Conservation (phyloP, 2,113 vertebrate genomes). For the Datnioides undecimradiatus region DNA sequence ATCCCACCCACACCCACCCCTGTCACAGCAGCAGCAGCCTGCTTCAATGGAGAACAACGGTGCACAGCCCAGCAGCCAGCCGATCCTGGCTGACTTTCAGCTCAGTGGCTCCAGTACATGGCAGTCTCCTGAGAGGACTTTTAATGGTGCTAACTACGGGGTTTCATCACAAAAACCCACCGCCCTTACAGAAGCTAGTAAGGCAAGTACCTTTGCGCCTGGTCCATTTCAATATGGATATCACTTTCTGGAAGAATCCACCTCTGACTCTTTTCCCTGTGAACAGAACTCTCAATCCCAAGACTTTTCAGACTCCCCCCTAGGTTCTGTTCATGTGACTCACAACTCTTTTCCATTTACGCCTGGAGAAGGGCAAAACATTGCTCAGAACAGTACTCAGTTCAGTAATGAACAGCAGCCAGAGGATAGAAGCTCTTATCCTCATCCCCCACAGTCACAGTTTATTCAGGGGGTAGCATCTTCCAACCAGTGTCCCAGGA, state of each 20-base stretch:
- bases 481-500: slow-evolving; percentile 83
- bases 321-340: slow-evolving; percentile 79
- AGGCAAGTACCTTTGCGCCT: slow-evolving; percentile 78
- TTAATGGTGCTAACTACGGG: slow-evolving; percentile 88
- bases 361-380: slow-evolving; percentile 84
- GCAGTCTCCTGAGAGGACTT: slow-evolving; percentile 89
- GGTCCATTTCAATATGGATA: slow-evolving; percentile 88
- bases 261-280: slow-evolving; percentile 82
- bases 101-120: slow-evolving; percentile 84
- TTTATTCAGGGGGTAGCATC: slow-evolving; percentile 83
- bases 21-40: slow-evolving; percentile 79
- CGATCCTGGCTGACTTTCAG: slow-evolving; percentile 88
- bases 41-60: slow-evolving; percentile 78
- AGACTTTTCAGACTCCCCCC: slow-evolving; percentile 80
- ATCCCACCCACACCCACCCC: slow-evolving; percentile 78
- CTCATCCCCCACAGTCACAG: slow-evolving; percentile 74
- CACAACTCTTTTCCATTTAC: slow-evolving; percentile 86
- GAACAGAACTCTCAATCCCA: slow-evolving; percentile 80
- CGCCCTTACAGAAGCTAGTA: slow-evolving; percentile 85
- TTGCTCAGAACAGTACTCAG: slow-evolving; percentile 73
- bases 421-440: slow-evolving; percentile 82
- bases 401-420: slow-evolving; percentile 81
- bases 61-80: slow-evolving; percentile 82
- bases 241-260: slow-evolving; percentile 83
- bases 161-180: slow-evolving; percentile 84